Evolutionary conservation across 2,797 vertebrate genomes (phyloP), one percentile per base, ranked within the genome.

Genomic region (Rhyacichthys aspro): DNA sequence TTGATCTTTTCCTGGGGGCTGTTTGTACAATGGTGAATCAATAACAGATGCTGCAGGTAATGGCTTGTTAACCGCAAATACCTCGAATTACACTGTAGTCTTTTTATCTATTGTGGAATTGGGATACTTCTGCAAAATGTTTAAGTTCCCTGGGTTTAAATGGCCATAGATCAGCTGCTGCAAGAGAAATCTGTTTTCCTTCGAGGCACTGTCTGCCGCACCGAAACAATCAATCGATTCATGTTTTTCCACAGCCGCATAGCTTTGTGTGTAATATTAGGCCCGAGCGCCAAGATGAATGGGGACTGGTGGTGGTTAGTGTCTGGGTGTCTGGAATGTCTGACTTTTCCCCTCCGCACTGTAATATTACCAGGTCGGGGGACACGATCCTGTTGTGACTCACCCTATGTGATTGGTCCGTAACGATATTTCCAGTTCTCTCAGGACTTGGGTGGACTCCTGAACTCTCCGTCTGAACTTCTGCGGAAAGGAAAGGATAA

Each of bases 371-470:
- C 28, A 53, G 17, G 59, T 65, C 34, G 32, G 2, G 23, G 23
- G 67, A 72, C 57, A 52, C 70, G 74, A 16, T 44, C 64, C 59
- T 12, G 34, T 63, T 5, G 46, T 72, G 67, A 91, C 98, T 95
- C 90, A 98, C 97, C 97, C 97, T 12, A 99, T 99, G 65, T 99
- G 95, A 93, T 99, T 99, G 76, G 98, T 99, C 85, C 98, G 93
- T 89, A 99, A 91, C 55, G 98, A 99, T 90, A 99, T 99, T 93
- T 99, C 98, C 94, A 99, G 94, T 91, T 99, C 97, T 92, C 97
- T 88, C 76, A 99, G 91, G 76, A 98, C 94, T 90, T 99, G 97
- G 43, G 98, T 99, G 46, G 98, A 99, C 87, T 99, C 97, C 85
- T 98, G 98, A 72, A 99, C 98, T 91, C 97, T 88, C 75, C 98